Evolutionary conservation across 92 coral and sea anemone genomes (phyloP), one percentile per base, ranked within the genome.

Genomic region (Blastomussa wellsi): DNA sequence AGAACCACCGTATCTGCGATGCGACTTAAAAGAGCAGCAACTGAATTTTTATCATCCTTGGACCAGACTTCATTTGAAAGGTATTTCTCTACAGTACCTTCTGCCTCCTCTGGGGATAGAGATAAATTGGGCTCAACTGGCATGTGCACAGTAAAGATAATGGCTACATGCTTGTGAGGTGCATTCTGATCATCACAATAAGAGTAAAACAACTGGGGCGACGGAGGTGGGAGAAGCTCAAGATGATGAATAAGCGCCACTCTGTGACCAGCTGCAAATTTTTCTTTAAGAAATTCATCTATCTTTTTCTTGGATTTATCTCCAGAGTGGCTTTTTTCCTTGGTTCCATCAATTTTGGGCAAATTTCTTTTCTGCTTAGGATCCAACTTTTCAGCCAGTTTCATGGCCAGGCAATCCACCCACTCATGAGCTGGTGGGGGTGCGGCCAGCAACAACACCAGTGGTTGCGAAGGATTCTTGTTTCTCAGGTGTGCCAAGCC

Each of bases 131-230:
- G 94, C 24, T 83, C 92, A 4, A 26, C 67, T 32, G 98, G 98
- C 53, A 96, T 64, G 68, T 91, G 85, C 13, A 96, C 95, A n/a
- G 98, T 96, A 86, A 96, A 94, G 41, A 96, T 72, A 7, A 96
- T 83, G 11, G 93, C 93, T 1, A 91, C 92, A 52, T 88, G 94
- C 49, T 92, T 94, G 72, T 85, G 90, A 0, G 86, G 93, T 38
- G 98, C 98, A 80, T 92, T 92, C 78, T 96, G 96, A 65, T 92
- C 93, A 65, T 96, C 98, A 55, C 98, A 96, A 70, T 90, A 96
- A 1, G 93, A 77, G 65, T 96, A 92, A 79, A 96, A 96, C 82
- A 96, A 82, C 13, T 83, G 78, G 2, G 93, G 92, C 8, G 98
- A 94, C 24, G 93, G 95, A 9, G 92, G 92, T 0, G 98, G 98